These are phyloP conservation scores for Chrysopilus asiliformis DNA, from an alignment of 2,888 invertebrate genomes.

Conservation along the genomic window DNA sequence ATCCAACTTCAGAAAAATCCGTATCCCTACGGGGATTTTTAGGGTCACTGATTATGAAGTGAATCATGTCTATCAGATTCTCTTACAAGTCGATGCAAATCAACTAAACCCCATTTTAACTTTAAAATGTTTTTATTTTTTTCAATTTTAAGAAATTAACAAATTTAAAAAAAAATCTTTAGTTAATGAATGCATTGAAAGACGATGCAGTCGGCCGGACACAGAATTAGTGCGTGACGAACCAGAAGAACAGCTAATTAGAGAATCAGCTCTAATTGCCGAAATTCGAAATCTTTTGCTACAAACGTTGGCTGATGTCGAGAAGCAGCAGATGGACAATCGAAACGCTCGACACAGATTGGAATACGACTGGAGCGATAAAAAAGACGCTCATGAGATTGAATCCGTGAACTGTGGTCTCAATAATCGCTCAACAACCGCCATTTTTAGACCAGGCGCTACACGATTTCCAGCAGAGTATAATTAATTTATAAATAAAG, in stretches of 20 bases:
- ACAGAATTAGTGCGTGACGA: constrained; percentile 62
- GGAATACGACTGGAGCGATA: constrained; percentile 88
- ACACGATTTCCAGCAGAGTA: constrained; percentile 64
- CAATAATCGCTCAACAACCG: constrained; percentile 51
- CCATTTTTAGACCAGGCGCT: constrained; percentile 69
- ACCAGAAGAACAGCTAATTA: constrained; percentile 63
- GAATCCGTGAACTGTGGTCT: constrained; percentile 57
- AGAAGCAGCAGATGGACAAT: constrained; percentile 56
- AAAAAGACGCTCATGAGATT: constrained; percentile 63
- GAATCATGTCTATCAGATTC: too few species aligned
- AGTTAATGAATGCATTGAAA: constrained; percentile 58
- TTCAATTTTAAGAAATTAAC: too few species aligned
- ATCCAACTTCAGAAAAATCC: too few species aligned
- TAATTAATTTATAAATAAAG: too few species aligned
- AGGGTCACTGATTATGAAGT: too few species aligned
- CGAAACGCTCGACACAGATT: constrained; percentile 68
- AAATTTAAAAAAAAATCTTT: too few species aligned
- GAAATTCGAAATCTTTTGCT: constrained; percentile 51
- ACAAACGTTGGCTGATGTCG: constrained; percentile 50
- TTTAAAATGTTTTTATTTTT: too few species aligned
- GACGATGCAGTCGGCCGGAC: constrained; percentile 53
- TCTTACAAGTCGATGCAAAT: too few species aligned
- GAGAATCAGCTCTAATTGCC: constrained; percentile 55
- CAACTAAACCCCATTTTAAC: too few species aligned
- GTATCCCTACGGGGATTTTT: too few species aligned